Base-by-base conservation (phyloP, 2,113 vertebrate genomes). In the Pachypanchax playfairii region DNA sequence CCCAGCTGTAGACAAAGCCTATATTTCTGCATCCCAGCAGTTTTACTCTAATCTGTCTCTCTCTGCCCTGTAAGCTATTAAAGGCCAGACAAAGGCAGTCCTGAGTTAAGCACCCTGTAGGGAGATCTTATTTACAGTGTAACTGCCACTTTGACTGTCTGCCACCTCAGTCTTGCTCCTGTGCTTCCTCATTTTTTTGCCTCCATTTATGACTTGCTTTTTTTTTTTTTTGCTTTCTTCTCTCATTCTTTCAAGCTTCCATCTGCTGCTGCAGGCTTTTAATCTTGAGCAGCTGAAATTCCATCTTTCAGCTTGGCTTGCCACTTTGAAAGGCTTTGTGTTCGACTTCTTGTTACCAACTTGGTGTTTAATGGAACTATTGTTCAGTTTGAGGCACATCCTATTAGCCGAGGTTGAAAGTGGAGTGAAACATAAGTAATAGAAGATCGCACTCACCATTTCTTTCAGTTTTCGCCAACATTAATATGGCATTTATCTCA, bases 121-220 rank as follows among this genome's bases (percentile, higher is more conserved):
- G 85, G 85, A 88, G 88, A 87, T 90, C 88, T 89, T 92, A 90
- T 92, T 90, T 91, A 89, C 83, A 76, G 83, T 77, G 80, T 67
- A 89, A 87, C 85, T 87, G 88, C 82, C 86, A 87, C 83, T 90
- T 86, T 90, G 77, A 83, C 80, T 73, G 80, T 73, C 85, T 70
- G 68, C 69, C 82, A 83, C 70, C 73, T 83, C 77, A 72, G 78
- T 87, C 79, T 84, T 83, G 73, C 71, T 79, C 68, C 77, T 79
- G 56, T 82, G 70, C 77, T 75, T 83, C 77, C 79, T 75, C 44
- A n/a, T 67, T 71, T 68, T 71, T 68, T 65, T 53, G 55, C 70
- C 66, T 50, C 50, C 17, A 0, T 84, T 79, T 48, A 59, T 48
- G 10, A 54, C 66, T 77, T 70, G 51, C 64, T 41, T 24, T 9